Percentiles rank a stretch among this genome's conserved stretches.
Conservation (phyloP, 1,140 invertebrate genomes). For the Conus ventricosus region DNA sequence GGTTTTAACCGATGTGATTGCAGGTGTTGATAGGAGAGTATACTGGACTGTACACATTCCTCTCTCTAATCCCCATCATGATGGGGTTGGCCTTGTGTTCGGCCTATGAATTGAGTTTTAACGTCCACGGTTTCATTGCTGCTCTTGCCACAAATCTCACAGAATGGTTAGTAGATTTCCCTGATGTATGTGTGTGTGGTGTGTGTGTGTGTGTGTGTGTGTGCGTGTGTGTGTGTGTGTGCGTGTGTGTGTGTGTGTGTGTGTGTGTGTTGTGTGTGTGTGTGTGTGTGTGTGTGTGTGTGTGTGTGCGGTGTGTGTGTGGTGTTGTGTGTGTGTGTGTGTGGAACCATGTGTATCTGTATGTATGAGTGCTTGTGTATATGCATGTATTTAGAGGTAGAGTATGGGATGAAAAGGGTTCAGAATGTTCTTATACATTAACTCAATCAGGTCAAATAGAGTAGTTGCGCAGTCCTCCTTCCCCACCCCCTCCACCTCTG, state of each 20-base stretch:
- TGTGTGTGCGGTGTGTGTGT: not conserved
- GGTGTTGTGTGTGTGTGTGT: not conserved
- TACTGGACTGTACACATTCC: conserved; percentile 85
- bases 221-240: not conserved
- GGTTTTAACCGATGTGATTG: conserved; percentile 56
- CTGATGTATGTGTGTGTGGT: not conserved
- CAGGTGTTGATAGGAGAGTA: conserved; percentile 81
- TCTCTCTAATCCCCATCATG: conserved; percentile 91
- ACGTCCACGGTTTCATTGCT: conserved; percentile 85
- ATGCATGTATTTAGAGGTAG: too few relatives aligned
- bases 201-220: not conserved
- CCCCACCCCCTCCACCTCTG: too few relatives aligned
- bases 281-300: not conserved
- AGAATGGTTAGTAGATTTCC: conserved; percentile 80
- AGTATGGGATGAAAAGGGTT: too few relatives aligned
- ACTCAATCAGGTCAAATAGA: too few relatives aligned
- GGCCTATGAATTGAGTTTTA: conserved; percentile 88
- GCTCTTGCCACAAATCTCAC: conserved; percentile 89
- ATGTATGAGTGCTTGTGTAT: too few relatives aligned
- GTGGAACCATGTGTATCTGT: not conserved
- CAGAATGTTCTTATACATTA: too few relatives aligned
- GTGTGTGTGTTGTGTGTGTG: not conserved
- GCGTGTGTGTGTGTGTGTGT: conserved; percentile 5
- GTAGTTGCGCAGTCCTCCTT: too few relatives aligned
- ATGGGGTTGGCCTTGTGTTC: conserved; percentile 88